A percentile compares a stretch with the other conserved stretches of the same genome.
Evolutionary conservation across 2,888 invertebrate species (phyloP).

Genomic region (Taenaris catops): DNA sequence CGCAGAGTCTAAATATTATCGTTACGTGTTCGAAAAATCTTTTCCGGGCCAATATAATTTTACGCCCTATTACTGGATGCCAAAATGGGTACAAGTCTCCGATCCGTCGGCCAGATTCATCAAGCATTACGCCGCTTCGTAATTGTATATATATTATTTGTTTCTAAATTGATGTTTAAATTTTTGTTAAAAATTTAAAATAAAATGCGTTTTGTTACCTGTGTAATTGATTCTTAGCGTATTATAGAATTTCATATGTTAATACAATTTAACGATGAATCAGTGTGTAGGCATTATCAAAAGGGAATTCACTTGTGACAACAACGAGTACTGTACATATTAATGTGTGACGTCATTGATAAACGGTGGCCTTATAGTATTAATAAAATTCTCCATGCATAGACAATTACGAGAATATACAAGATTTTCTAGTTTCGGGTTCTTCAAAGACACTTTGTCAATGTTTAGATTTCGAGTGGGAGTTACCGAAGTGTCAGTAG

Average conservation of each 20-base stretch:
- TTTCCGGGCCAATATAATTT: constrained; percentile 81
- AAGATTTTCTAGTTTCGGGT: constrained; percentile 2
- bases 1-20: constrained; percentile 89
- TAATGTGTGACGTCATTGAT: neutral
- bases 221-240: too few species aligned
- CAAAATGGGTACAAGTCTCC: constrained; percentile 84
- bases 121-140: constrained; percentile 82
- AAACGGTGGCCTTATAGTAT: constrained; percentile 48
- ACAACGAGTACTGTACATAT: neutral
- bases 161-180: too few species aligned
- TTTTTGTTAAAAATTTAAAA: too few species aligned
- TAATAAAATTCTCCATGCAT: constrained; percentile 45
- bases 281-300: neutral
- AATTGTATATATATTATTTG: constrained; percentile 20
- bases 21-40: constrained; percentile 83
- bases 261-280: too few species aligned
- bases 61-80: constrained; percentile 89
- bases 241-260: too few species aligned
- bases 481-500: constrained; percentile 4
- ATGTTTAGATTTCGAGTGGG: constrained; percentile 14
- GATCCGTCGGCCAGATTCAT: constrained; percentile 89
- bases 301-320: neutral
- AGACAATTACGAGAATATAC: constrained; percentile 26
- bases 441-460: constrained; percentile 31
- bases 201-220: too few species aligned